Evolutionary conservation across 2,888 invertebrate species (phyloP).

Genomic region (Gari tellinella): DNA sequence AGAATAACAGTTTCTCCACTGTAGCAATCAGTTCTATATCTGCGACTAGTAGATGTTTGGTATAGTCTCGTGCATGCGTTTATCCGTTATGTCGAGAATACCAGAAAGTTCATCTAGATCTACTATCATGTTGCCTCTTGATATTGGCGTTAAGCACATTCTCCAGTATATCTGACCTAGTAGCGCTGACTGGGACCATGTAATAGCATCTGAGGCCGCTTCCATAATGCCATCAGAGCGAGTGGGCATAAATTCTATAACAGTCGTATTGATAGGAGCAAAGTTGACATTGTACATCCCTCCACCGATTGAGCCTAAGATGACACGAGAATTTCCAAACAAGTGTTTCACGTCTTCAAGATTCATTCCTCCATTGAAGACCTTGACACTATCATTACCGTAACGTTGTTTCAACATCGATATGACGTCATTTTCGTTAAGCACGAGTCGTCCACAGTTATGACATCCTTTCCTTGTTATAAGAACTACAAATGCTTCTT

Average conservation of each 20-base stretch:
- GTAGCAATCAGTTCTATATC: too few relatives aligned
- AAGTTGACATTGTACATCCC: constrained; percentile 25
- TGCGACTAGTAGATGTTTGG: too few relatives aligned
- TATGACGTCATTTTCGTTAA: constrained; percentile 4
- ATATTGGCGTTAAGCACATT: not conserved
- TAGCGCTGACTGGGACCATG: constrained; percentile 16
- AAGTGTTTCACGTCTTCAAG: constrained; percentile 4
- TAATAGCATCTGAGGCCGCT: constrained; percentile 8
- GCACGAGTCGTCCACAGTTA: constrained; percentile 18
- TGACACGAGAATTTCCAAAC: constrained; percentile 15
- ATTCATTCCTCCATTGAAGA: constrained; percentile 10
- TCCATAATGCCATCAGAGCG: constrained; percentile 6
- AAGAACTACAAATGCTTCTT: constrained; percentile 3
- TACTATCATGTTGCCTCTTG: constrained; percentile 9
- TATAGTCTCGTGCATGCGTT: not conserved
- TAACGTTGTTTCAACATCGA: constrained; percentile 10
- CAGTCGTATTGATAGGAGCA: constrained; percentile 10
- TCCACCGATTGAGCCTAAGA: constrained; percentile 19
- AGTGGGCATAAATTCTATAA: constrained; percentile 32
- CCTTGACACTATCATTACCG: not conserved
- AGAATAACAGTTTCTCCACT: too few relatives aligned
- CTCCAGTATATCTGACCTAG: constrained; percentile 26
- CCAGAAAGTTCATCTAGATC: constrained; percentile 2
- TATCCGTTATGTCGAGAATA: not conserved
- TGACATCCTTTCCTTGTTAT: constrained; percentile 20